Evolutionary conservation across 2,888 invertebrate species (phyloP).

Genomic region (Volucella bombylans): DNA sequence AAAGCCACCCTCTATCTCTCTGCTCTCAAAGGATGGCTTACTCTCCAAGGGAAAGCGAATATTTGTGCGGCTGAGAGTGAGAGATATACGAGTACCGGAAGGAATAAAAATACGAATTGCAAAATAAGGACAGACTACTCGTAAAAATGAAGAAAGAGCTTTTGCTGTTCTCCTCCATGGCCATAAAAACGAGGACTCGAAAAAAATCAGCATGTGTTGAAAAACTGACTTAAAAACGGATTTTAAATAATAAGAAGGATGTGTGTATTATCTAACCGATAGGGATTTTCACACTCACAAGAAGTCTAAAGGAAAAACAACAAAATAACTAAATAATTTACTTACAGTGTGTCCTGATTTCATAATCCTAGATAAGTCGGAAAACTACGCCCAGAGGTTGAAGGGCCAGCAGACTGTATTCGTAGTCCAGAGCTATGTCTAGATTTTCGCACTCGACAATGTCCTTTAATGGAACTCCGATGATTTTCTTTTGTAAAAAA

Average conservation of each 20-base stretch:
- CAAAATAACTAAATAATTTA: conserved; percentile 34
- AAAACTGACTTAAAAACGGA: conserved; percentile 22
- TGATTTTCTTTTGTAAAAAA: not conserved
- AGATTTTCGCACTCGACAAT: no score
- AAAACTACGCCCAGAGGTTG: no score
- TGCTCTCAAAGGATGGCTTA: conserved; percentile 13
- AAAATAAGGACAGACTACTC: no score
- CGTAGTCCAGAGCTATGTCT: no score
- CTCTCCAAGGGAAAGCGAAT: conserved; percentile 18
- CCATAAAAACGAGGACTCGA: conserved; percentile 5
- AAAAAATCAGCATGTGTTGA: conserved; percentile 48
- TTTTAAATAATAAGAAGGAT: not conserved
- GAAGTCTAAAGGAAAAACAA: conserved; percentile 7
- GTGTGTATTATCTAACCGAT: conserved; percentile 49
- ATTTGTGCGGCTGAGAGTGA: conserved; percentile 1
- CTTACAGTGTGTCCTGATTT: conserved; percentile 54
- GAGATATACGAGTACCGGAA: conserved; percentile 41
- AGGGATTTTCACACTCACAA: conserved; percentile 22
- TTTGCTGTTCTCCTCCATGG: conserved; percentile 12
- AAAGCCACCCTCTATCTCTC: conserved; percentile 16
- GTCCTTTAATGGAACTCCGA: no score
- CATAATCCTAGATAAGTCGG: conserved; percentile 38
- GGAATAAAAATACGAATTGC: conserved; percentile 25
- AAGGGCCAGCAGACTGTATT: no score
- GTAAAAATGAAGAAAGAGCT: conserved; percentile 24